A percentile compares a stretch with the other conserved stretches of the same genome.
phyloP scores from a whole-genome alignment of 2,797 vertebrate species.

The Chaenodraco wilsoni region DNA sequence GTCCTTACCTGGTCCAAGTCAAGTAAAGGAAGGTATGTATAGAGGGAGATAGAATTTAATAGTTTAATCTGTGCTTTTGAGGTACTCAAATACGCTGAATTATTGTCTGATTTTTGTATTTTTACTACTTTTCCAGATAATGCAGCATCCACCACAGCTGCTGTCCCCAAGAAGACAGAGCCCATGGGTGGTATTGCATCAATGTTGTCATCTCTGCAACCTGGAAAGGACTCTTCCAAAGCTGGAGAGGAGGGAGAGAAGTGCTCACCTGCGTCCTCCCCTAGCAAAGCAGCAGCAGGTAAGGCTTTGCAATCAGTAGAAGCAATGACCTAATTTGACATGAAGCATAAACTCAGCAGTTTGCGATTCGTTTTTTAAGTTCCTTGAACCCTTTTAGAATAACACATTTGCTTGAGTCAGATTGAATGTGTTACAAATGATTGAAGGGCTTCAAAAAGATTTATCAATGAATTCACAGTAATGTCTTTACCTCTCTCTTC shows the following conservation, averaged over 20 bases:
- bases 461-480: neutral
- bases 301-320: neutral
- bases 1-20: conserved; percentile 50
- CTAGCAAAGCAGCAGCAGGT: conserved; percentile 77
- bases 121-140: conserved; percentile 56
- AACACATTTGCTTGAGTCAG: neutral
- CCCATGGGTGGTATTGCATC: conserved; percentile 50
- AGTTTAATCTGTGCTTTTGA: neutral
- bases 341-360: neutral
- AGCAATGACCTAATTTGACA: neutral
- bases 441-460: neutral
- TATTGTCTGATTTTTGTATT: neutral
- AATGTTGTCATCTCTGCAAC: conserved; percentile 37
- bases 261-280: conserved; percentile 54
- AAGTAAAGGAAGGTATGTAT: conserved; percentile 60
- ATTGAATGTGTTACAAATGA: neutral
- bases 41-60: no score
- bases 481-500: neutral
- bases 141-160: conserved; percentile 39
- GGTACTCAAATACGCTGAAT: neutral
- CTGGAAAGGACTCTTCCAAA: conserved; percentile 45
- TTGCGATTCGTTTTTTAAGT: neutral
- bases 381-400: neutral
- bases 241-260: conserved; percentile 59
- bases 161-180: conserved; percentile 52